Conservation (phyloP, 1,140 invertebrate genomes). For the Drosophila erecta region DNA sequence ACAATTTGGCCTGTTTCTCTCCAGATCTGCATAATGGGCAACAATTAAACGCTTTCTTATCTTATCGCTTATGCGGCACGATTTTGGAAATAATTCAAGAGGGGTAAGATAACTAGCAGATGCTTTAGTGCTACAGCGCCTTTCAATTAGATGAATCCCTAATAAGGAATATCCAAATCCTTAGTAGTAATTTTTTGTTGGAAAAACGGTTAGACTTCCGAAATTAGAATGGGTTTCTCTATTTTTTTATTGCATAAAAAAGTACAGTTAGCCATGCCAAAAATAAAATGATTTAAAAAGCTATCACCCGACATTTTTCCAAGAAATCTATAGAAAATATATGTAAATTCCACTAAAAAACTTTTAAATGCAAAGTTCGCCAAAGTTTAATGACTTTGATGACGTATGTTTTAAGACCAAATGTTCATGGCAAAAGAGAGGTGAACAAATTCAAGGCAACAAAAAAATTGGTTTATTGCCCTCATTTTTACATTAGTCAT, state of each 20-base stretch:
- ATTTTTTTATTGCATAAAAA: no score
- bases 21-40: background rate
- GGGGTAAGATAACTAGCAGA: slow-evolving; percentile 5
- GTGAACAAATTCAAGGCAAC: background rate
- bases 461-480: slow-evolving; percentile 1
- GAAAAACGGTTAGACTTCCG: no score
- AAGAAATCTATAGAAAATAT: slow-evolving; percentile 11
- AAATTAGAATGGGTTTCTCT: no score
- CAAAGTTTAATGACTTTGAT: slow-evolving; percentile 15
- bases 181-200: no score
- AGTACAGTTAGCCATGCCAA: no score
- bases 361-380: slow-evolving; percentile 3
- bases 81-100: slow-evolving; percentile 6
- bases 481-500: background rate
- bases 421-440: slow-evolving; percentile 13
- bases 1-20: background rate
- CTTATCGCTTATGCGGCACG: slow-evolving; percentile 11
- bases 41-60: slow-evolving; percentile 3
- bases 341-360: slow-evolving; percentile 6
- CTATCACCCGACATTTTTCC: slow-evolving; percentile 5
- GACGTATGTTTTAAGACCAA: background rate
- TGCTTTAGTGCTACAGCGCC: background rate
- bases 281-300: background rate
- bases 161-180: no score
- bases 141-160: no score